Base-by-base conservation (phyloP, 1,140 invertebrate genomes). In the Sipha flava region DNA sequence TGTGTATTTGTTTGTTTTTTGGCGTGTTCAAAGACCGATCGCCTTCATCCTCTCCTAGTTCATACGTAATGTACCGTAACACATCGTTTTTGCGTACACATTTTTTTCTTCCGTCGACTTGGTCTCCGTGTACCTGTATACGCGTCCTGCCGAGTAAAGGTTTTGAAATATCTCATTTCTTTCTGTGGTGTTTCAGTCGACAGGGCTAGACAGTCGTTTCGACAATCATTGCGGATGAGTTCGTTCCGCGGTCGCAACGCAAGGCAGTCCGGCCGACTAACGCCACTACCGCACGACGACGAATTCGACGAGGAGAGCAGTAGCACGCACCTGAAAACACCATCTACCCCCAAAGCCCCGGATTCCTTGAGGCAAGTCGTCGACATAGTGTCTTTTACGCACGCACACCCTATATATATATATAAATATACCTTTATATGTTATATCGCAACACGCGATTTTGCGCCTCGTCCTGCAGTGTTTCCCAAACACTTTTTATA, bases 151-250 rank as follows among this genome's bases (percentile, higher is more conserved):
- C n/a, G n/a, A n/a, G n/a, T n/a, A n/a, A n/a, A n/a, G n/a, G n/a
- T 49, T 49, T 49, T 49, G 2, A 18, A 49, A 23, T 6, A 26
- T 54, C 1, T 54, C 0, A 26, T 54, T 62, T 40, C 83, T 82
- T 82, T 84, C 85, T 26, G 18, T 16, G 1, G 64, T 23, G 31
- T 68, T 68, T 62, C 86, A 92, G 91, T 92, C 85, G 89, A 90
- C 85, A 87, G 90, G 83, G 90, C 90, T 49, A 86, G 90, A 81
- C 90, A 90, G 82, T 91, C 90, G 43, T 91, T 92, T 83, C 87
- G 90, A 49, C 82, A 83, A 59, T 84, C 84, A 12, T 75, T 84
- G 10, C 59, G 84, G 52, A 84, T 83, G 82, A 82, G 82, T 68
- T 82, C 82, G 49, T 80, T 83, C 52, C 80, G 83, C 1, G 49